Percentiles rank a stretch among this genome's conserved stretches.
Evolutionary conservation across 1,140 invertebrate genomes (phyloP).

Genomic region (Microplitis mediator): DNA sequence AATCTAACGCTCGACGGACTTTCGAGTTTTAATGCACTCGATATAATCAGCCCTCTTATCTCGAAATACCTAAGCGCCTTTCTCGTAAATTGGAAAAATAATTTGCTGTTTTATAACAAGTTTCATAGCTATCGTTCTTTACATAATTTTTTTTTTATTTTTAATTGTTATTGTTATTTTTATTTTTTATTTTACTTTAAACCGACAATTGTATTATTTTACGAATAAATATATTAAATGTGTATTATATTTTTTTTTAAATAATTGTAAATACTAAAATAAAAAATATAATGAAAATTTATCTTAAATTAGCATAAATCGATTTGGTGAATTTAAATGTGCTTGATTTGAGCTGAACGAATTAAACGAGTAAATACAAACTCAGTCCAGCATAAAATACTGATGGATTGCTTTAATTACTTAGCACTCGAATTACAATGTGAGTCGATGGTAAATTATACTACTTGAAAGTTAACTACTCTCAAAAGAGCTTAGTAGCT

Average conservation of each 20-base stretch:
- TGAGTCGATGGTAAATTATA: slow-evolving; percentile 46
- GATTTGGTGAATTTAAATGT: slow-evolving; percentile 39
- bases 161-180: neutral
- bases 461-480: neutral
- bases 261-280: neutral
- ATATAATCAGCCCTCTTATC: slow-evolving; percentile 52
- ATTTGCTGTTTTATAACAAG: slow-evolving; percentile 45
- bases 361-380: slow-evolving; percentile 37
- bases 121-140: neutral
- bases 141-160: neutral
- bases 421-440: slow-evolving; percentile 47
- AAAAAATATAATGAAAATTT: neutral
- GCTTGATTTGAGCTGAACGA: slow-evolving; percentile 35
- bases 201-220: too few relatives aligned
- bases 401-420: slow-evolving; percentile 49
- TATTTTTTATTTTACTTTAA: neutral
- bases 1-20: slow-evolving; percentile 36
- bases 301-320: neutral
- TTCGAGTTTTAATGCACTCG: slow-evolving; percentile 53
- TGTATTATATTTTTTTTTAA: neutral
- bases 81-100: slow-evolving; percentile 51
- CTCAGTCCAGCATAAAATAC: slow-evolving; percentile 39
- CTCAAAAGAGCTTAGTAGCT: neutral
- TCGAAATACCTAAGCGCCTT: slow-evolving; percentile 43
- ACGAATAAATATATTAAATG: too few relatives aligned